phyloP scores from a whole-genome alignment of 2,797 vertebrate species.

The Pseudopleuronectes americanus region DNA sequence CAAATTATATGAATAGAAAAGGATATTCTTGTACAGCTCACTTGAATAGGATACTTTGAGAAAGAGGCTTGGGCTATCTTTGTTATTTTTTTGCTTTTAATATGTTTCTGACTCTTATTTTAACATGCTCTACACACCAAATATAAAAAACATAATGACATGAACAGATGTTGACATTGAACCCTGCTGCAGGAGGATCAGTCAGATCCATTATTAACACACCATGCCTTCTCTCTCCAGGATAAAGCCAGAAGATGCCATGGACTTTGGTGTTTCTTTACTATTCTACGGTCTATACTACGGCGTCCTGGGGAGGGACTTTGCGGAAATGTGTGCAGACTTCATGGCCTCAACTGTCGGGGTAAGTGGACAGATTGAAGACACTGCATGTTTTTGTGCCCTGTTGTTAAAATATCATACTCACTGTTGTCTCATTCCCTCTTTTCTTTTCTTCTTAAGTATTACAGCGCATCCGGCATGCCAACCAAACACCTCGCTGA shows the following conservation, averaged over 20 bases:
- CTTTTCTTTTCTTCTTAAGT: slow-evolving; percentile 77
- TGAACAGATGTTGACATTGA: not conserved
- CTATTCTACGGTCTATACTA: slow-evolving; percentile 99
- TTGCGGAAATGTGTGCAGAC: slow-evolving; percentile 99
- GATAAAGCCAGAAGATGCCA: slow-evolving; percentile 97
- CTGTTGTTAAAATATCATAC: not conserved
- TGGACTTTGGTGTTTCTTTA: slow-evolving; percentile 98
- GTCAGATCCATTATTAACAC: slow-evolving; percentile 1
- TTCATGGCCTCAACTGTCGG: slow-evolving; percentile 99
- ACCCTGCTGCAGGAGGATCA: not conserved
- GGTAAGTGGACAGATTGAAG: slow-evolving; percentile 78
- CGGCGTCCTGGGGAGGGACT: slow-evolving; percentile 95
- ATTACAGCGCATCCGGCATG: slow-evolving; percentile 97
- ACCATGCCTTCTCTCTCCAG: slow-evolving; percentile 70
- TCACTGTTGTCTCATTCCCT: not conserved
- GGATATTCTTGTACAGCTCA: no score
- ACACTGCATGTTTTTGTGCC: not conserved
- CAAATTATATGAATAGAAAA: no score
- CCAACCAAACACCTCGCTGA: slow-evolving; percentile 98
- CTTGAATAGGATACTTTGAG: no score
- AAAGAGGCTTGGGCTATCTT: no score
- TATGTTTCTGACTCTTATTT: not conserved
- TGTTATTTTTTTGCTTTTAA: no score
- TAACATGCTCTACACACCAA: not conserved
- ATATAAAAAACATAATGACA: not conserved